Base-by-base conservation (phyloP, 2,113 vertebrate species). In the Rousettus leschenaultii region DNA sequence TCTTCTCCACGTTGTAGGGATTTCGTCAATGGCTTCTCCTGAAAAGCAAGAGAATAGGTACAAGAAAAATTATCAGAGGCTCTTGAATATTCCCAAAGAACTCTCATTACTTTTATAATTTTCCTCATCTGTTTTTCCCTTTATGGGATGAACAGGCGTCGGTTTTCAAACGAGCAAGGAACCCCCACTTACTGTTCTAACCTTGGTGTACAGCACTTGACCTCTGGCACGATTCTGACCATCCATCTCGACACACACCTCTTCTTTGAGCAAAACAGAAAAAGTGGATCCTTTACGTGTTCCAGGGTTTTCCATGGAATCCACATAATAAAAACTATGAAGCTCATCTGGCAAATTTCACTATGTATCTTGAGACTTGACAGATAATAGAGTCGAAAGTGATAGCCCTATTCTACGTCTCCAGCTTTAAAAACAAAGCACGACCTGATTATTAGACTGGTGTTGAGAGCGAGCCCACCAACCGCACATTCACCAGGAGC, bases 21-120 rank as follows among this genome's bases (percentile, higher is more conserved):
- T 98, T 99, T 99, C 94, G 99, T 99, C 98, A 99, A 98, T 35
- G 99, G 99, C 98, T 99, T 99, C 97, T 99, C 99, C 99, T 99
- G 88, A 30, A 98, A 98, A 89, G 92, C 98, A 98, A 97, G 96
- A 86, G 26, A 89, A 89, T 7, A 94, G 1, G 71, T 24, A 35
- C 0, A 38, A 90, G 35, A 95, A 48, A 83, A 86, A 89, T 77
- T 77, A 94, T 75, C 63, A 95, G 8, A 92, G 18, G 1, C 30
- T 92, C 68, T 90, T 57, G 38, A 80, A 75, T 53, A 77, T 78
- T 61, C 77, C 57, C 30, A 85, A 75, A 66, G 26, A 90, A 73
- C 86, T 38, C 14, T 2, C 18, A 86, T 51, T 84, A 78, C 14
- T 74, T 7, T 51, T 91, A 22, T 0, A 87, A 28, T n/a, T 82